These are phyloP conservation scores for Sinonovacula constricta DNA, from an alignment of 1,140 invertebrate genomes.

Conservation along the genomic window DNA sequence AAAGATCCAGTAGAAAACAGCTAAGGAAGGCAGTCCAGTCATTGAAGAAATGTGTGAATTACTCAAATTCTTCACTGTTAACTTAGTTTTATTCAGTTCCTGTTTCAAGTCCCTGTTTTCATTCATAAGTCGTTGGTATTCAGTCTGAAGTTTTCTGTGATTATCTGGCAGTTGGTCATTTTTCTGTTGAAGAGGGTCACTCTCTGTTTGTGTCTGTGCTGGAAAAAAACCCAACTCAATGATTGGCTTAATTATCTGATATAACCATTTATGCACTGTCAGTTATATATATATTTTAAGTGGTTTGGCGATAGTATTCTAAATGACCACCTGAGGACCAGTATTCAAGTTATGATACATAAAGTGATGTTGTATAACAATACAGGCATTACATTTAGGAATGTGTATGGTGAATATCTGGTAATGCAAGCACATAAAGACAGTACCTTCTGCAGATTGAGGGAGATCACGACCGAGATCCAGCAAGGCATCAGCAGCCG, in stretches of 20 bases:
- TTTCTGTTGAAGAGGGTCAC: constrained; percentile 5
- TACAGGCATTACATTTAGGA: not conserved
- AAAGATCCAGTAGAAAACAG: not conserved
- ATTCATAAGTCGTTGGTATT: constrained; percentile 11
- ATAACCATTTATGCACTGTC: not conserved
- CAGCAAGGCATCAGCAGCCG: not conserved
- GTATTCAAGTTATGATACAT: not conserved
- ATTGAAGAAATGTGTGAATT: not conserved
- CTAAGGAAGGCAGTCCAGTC: constrained; percentile 18
- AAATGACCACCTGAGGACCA: not conserved
- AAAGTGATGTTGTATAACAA: not conserved
- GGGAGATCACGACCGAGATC: not conserved
- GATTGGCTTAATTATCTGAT: not conserved
- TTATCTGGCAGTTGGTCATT: not conserved
- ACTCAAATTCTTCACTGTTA: constrained; percentile 2
- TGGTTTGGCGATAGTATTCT: not conserved
- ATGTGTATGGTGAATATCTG: not conserved
- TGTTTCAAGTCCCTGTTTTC: constrained; percentile 16
- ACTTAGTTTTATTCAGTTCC: constrained; percentile 1
- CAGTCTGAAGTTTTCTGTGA: not conserved
- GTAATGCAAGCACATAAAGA: not conserved
- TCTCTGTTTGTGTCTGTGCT: not conserved
- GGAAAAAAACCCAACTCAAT: not conserved
- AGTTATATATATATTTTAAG: not conserved
- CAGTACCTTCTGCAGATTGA: not conserved